phyloP scores from a whole-genome alignment of 2,113 vertebrate genomes.

The Glaucomys volans region DNA sequence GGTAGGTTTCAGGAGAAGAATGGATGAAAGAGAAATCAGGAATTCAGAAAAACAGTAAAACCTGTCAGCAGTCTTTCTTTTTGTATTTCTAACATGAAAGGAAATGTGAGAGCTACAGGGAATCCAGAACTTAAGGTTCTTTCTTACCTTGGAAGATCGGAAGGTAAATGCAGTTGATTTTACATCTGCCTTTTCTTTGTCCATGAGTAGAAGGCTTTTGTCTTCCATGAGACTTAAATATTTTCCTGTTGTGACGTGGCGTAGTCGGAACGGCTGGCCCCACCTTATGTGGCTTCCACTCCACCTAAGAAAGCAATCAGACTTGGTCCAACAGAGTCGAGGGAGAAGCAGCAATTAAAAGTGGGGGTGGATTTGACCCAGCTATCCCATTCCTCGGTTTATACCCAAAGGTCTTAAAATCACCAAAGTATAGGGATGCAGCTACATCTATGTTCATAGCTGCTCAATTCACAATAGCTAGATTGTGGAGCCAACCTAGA shows the following conservation, averaged over 20 bases:
- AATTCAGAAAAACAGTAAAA: not conserved
- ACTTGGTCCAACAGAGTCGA: not conserved
- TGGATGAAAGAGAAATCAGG: not conserved
- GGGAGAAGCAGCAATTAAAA: not conserved
- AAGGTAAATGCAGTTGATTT: constrained; percentile 98
- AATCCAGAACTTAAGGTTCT: not conserved
- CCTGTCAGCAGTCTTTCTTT: not conserved
- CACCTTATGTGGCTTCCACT: constrained; percentile 97
- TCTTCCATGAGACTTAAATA: constrained; percentile 96
- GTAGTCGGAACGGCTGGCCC: constrained; percentile 96
- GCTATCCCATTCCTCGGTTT: too few relatives aligned
- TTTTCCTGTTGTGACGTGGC: constrained; percentile 97
- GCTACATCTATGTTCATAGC: too few relatives aligned
- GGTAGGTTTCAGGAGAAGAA: not conserved
- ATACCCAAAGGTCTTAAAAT: too few relatives aligned
- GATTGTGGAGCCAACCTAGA: too few relatives aligned
- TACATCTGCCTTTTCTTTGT: constrained; percentile 95
- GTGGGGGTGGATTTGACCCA: rapidly evolving
- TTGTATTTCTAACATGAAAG: not conserved
- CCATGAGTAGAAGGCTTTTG: constrained; percentile 93
- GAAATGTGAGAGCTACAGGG: not conserved
- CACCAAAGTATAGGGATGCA: too few relatives aligned
- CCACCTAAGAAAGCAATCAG: constrained; percentile 89
- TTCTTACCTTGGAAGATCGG: constrained; percentile 95
- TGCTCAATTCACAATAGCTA: too few relatives aligned